Evolutionary conservation across 2,888 invertebrate genomes (phyloP).

Genomic region (Lobophora halterata): DNA sequence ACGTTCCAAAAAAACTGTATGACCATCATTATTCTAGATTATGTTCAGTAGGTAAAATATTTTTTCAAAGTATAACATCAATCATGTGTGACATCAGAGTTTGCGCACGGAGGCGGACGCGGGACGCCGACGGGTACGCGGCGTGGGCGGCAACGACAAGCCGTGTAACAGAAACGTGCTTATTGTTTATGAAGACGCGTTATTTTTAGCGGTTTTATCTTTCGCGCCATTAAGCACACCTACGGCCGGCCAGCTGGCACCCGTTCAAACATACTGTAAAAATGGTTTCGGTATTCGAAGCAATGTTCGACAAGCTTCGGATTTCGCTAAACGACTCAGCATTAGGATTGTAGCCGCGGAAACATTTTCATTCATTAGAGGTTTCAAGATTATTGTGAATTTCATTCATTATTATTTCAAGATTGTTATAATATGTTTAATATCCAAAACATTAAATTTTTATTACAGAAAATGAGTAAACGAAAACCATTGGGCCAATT

Average conservation of each 20-base stretch:
- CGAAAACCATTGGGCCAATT: too few species aligned
- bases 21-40: too few species aligned
- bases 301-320: slow-evolving; percentile 50
- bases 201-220: slow-evolving; percentile 77
- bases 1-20: too few species aligned
- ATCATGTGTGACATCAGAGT: slow-evolving; percentile 22
- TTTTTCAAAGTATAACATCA: slow-evolving; percentile 9
- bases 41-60: slow-evolving; percentile 1
- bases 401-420: too few species aligned
- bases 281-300: slow-evolving; percentile 58
- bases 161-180: slow-evolving; percentile 53
- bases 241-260: slow-evolving; percentile 64
- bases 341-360: slow-evolving; percentile 19
- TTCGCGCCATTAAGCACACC: slow-evolving; percentile 71
- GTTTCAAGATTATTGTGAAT: too few species aligned
- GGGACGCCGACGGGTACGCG: slow-evolving; percentile 36
- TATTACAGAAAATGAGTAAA: too few species aligned
- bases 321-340: slow-evolving; percentile 36
- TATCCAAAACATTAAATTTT: too few species aligned
- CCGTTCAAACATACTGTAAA: slow-evolving; percentile 72
- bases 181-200: slow-evolving; percentile 71
- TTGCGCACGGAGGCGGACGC: slow-evolving; percentile 19
- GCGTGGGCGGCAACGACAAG: slow-evolving; percentile 46
- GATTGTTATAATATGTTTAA: too few species aligned
- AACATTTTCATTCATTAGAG: slow-evolving; percentile 4